Conservation (phyloP, 2,797 vertebrate genomes). For the Myotis pilosus region DNA sequence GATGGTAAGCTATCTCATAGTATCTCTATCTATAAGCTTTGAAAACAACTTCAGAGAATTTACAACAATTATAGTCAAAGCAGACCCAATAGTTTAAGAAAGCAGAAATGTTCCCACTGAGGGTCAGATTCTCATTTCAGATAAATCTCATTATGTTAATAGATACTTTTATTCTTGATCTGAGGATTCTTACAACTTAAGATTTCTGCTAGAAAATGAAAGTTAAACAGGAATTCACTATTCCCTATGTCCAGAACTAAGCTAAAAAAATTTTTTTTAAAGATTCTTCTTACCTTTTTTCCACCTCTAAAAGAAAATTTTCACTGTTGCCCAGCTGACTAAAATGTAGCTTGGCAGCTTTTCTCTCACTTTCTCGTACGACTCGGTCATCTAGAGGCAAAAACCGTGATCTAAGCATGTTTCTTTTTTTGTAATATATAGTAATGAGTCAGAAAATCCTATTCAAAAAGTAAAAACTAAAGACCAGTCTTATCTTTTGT, state of each 20-base stretch:
- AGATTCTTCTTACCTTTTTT: conserved; percentile 68
- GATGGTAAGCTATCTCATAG: neutral
- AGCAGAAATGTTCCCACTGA: neutral
- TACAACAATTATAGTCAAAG: conserved; percentile 33
- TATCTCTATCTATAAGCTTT: neutral
- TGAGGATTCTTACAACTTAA: neutral
- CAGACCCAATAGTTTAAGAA: neutral
- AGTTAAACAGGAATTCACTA: conserved; percentile 47
- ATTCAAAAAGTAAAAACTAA: conserved; percentile 61
- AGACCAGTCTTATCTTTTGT: conserved; percentile 24
- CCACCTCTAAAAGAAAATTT: conserved; percentile 67
- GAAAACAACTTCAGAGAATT: conserved; percentile 9
- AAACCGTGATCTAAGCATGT: conserved; percentile 35
- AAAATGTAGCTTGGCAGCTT: conserved; percentile 66
- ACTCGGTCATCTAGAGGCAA: conserved; percentile 67
- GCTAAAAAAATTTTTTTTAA: neutral
- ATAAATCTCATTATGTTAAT: neutral
- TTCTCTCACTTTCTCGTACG: conserved; percentile 66
- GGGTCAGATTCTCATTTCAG: neutral
- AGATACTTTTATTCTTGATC: conserved; percentile 27
- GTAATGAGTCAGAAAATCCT: conserved; percentile 45
- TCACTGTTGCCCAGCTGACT: conserved; percentile 65
- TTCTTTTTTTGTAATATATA: conserved; percentile 62
- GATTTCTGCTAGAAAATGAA: conserved; percentile 26
- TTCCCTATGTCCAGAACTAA: neutral